Percentiles rank a stretch among this genome's conserved stretches.
phyloP scores from a whole-genome alignment of 2,113 vertebrate species.

The Geococcyx californianus region DNA sequence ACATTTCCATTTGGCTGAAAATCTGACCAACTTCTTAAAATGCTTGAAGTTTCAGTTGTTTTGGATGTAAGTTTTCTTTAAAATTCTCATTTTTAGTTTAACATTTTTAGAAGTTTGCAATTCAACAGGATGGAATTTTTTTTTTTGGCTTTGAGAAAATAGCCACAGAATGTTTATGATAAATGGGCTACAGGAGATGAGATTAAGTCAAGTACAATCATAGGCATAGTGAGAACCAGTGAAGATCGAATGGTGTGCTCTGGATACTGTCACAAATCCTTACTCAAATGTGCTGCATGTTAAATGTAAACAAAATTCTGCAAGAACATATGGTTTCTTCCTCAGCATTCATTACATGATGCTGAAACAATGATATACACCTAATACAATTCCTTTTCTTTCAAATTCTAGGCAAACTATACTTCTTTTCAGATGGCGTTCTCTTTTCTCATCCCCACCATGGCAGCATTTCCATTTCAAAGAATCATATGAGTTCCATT shows the following conservation, averaged over 20 bases:
- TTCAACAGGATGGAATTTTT: background rate
- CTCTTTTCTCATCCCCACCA: constrained; percentile 85
- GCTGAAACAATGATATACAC: background rate
- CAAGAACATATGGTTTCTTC: background rate
- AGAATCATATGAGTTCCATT: constrained; percentile 81
- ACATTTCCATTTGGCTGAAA: background rate
- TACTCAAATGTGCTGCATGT: background rate
- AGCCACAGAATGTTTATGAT: background rate
- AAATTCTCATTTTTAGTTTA: background rate
- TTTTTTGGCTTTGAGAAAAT: background rate
- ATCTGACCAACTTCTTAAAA: background rate
- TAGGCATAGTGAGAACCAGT: background rate
- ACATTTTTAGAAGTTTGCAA: background rate
- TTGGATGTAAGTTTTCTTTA: background rate
- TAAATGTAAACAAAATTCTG: background rate
- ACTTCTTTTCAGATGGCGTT: constrained; percentile 90
- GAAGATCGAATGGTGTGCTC: background rate
- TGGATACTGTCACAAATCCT: background rate
- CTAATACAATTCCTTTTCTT: background rate
- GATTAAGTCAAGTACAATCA: background rate
- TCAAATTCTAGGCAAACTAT: constrained; percentile 81
- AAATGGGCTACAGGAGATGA: background rate
- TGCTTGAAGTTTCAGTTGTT: background rate
- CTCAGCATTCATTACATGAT: background rate
- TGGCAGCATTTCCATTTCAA: constrained; percentile 84